Conservation (phyloP, 2,797 vertebrate genomes). For the Pipistrellus pygmaeus region DNA sequence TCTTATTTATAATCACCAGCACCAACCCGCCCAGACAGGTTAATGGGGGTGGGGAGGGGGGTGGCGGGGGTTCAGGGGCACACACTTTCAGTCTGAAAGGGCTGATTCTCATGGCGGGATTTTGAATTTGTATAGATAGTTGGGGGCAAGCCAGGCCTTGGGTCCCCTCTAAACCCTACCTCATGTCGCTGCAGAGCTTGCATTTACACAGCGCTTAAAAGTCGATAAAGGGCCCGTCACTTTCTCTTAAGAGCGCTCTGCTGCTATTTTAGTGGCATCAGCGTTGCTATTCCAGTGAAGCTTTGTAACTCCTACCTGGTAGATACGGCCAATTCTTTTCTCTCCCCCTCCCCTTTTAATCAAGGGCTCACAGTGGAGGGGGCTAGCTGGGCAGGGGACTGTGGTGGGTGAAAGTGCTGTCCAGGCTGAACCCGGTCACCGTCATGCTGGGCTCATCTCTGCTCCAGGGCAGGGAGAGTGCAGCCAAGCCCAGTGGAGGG, state of each 20-base stretch:
- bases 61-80: neutral
- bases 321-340: neutral
- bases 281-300: neutral
- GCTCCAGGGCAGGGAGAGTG: neutral
- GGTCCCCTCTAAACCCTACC: neutral
- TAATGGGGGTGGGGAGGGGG: no score
- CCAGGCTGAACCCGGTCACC: fast-evolving
- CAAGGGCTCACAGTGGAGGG: neutral
- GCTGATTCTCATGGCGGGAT: neutral
- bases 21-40: neutral
- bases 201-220: neutral
- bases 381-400: neutral
- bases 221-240: neutral
- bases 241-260: neutral
- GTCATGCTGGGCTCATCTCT: neutral
- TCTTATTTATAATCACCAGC: neutral
- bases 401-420: neutral
- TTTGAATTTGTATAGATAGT: neutral
- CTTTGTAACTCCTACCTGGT: neutral
- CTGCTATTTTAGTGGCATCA: neutral
- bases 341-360: neutral
- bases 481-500: neutral
- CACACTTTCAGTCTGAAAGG: neutral
- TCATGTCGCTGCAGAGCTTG: neutral
- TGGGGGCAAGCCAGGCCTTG: neutral